A percentile compares a stretch with the other conserved stretches of the same genome.
Conservation (phyloP, 2,888 invertebrate species). For the Cactoblastis cactorum region DNA sequence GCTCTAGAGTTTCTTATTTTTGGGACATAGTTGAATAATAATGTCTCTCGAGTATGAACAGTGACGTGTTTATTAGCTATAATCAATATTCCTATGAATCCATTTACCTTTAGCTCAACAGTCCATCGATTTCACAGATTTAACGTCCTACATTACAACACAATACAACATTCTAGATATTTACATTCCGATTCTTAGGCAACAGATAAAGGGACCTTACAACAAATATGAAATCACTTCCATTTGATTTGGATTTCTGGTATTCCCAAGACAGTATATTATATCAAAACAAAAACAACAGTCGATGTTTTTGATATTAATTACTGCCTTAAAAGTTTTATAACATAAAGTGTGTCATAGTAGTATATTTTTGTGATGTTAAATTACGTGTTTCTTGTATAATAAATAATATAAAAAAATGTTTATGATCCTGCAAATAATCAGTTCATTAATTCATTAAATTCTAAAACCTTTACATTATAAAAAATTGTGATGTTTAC, state of each 20-base stretch:
- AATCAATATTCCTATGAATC: background rate
- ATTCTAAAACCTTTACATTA: background rate
- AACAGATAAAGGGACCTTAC: background rate
- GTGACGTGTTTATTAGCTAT: background rate
- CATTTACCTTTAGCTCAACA: background rate
- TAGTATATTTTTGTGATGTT: constrained; percentile 7
- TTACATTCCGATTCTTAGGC: background rate
- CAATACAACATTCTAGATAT: constrained; percentile 6
- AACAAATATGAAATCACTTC: background rate
- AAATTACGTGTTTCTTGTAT: background rate
- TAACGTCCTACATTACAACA: constrained; percentile 3
- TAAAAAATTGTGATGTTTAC: background rate
- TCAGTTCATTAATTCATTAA: too few relatives aligned
- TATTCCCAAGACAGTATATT: background rate
- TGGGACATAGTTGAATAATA: too few relatives aligned
- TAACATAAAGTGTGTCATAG: constrained; percentile 4
- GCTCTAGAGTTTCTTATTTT: too few relatives aligned
- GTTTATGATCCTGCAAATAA: too few relatives aligned
- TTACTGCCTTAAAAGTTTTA: background rate
- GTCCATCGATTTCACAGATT: constrained; percentile 1
- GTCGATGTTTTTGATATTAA: constrained; percentile 2
- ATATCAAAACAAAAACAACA: background rate
- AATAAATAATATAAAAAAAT: background rate
- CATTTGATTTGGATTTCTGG: background rate
- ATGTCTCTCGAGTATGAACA: background rate